Evolutionary conservation across 2,888 invertebrate genomes (phyloP).

Genomic region (Harmothoe impar): DNA sequence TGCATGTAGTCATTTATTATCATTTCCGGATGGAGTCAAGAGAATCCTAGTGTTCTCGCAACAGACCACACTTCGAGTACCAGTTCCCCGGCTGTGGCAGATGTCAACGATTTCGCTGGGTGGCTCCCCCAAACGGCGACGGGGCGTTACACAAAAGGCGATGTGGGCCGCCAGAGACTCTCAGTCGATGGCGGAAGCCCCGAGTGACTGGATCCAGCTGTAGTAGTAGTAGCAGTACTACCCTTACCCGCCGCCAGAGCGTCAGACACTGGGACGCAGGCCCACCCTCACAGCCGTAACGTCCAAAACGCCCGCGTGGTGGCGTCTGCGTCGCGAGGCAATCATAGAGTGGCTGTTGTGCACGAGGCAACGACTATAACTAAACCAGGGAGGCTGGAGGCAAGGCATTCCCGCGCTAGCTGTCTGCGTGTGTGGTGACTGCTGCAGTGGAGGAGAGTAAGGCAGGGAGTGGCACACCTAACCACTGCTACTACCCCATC

Average conservation of each 20-base stretch:
- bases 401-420: neutral
- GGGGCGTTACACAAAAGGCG: slow-evolving; percentile 18
- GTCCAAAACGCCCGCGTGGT: neutral
- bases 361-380: neutral
- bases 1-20: too few species aligned
- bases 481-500: neutral
- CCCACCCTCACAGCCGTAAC: neutral
- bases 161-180: neutral
- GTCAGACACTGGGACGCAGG: neutral
- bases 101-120: slow-evolving; percentile 11
- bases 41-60: neutral
- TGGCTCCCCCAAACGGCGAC: slow-evolving; percentile 15
- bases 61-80: neutral
- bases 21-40: too few species aligned
- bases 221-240: neutral
- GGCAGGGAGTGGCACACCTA: neutral
- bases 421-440: neutral
- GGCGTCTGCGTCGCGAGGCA: slow-evolving; percentile 18
- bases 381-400: neutral
- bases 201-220: slow-evolving; percentile 29
- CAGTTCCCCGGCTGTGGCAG: neutral
- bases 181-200: neutral
- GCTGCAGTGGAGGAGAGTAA: neutral
- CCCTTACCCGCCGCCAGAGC: neutral
- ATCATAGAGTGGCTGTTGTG: neutral